Base-by-base conservation (phyloP, 2,113 vertebrate genomes). In the Misgurnus mizolepis region DNA sequence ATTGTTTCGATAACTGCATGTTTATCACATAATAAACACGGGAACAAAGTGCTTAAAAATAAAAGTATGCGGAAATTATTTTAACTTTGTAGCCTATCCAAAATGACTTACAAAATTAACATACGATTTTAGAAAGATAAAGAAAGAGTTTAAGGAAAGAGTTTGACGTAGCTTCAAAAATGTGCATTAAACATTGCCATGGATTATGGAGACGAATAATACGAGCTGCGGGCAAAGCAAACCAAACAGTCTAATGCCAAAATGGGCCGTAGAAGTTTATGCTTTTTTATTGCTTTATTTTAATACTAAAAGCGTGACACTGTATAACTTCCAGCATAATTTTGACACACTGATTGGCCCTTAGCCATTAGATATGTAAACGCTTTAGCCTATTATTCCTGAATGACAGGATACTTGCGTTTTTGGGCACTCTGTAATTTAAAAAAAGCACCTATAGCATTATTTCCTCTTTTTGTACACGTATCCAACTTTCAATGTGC, bases 321-420 rank as follows among this genome's bases (percentile, higher is more conserved):
- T 93, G 93, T 93, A 95, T 94, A 93, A 92, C 92, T 94, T 94
- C 91, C 94, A 90, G 92, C 91, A 89, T 94, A 91, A 94, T 94
- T 94, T 90, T 94, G 94, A 95, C 92, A 92, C 92, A 93, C 10
- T 49, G 95, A 94, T 93, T 93, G 95, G 89, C 91, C 92, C 93
- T 91, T 90, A 92, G 92, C 91, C 93, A 93, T 96, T 95, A 95
- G 90, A 95, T 94, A 94, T 94, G 94, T 94, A 96, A 96, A 95
- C 93, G 94, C 92, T 93, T 93, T 92, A 91, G 86, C 88, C 89
- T 92, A 93, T 95, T 93, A 94, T 93, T 92, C 91, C 86, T 92
- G 88, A 75, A 92, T 92, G 91, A 94, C 95, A 94, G 92, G 93
- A 93, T 92, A 92, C 91, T 93, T 90, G 92, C 91, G 92, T 92